A percentile compares a stretch with the other conserved stretches of the same genome.
phyloP scores from a whole-genome alignment of 2,797 vertebrate species.

The Clarias platycephalus region DNA sequence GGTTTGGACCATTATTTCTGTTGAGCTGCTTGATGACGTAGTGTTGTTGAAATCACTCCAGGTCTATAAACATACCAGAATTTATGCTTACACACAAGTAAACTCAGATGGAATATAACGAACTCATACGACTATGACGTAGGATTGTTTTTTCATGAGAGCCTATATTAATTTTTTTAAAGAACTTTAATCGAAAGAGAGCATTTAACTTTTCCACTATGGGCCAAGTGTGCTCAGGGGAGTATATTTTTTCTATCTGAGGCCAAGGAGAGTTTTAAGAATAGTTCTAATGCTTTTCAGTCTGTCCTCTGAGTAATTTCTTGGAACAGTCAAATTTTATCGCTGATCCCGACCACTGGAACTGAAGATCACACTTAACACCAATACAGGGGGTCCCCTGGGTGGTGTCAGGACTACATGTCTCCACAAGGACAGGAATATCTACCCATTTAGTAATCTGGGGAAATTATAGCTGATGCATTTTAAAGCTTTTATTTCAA shows the following conservation, averaged over 20 bases:
- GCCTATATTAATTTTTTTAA: not conserved
- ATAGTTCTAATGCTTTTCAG: not conserved
- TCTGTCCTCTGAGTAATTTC: not conserved
- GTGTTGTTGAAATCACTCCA: not conserved
- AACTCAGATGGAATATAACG: not conserved
- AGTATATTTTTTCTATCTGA: not conserved
- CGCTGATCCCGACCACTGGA: not conserved
- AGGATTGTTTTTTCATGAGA: not conserved
- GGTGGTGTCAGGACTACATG: constrained; percentile 9
- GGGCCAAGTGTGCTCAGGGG: not conserved
- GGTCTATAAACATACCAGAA: not conserved
- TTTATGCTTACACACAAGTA: not conserved
- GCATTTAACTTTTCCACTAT: not conserved
- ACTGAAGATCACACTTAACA: constrained; percentile 14
- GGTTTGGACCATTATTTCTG: not conserved
- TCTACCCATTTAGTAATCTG: not conserved
- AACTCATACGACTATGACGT: not conserved
- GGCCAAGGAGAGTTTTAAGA: not conserved
- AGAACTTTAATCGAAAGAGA: not conserved
- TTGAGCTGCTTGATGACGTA: not conserved
- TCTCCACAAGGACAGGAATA: not conserved
- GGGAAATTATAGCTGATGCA: not conserved
- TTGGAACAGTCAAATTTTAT: not conserved
- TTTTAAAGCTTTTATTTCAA: not conserved
- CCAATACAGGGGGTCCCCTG: constrained; percentile 12